Base-by-base conservation (phyloP, 2,113 vertebrate species). In the Glaucidium brasilianum region DNA sequence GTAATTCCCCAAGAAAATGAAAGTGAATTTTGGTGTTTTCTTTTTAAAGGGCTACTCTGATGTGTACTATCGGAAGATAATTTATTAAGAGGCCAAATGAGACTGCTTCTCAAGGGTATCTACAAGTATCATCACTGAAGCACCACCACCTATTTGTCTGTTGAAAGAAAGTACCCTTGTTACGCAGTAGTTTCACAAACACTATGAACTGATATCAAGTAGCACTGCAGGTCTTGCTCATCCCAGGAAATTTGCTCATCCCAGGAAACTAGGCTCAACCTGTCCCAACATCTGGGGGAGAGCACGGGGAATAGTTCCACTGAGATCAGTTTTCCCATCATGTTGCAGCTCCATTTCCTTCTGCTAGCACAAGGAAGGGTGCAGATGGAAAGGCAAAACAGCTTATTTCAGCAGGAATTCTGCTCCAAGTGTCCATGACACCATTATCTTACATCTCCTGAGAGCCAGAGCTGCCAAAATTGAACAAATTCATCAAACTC, bases 321-420 rank as follows among this genome's bases (percentile, higher is more conserved):
- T 1, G 1, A 18, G 15, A 75, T 8, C 9, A 18, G 39, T 73
- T 88, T 74, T 73, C 30, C 58, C 78, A 83, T 20, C 32, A 29
- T 3, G 2, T 5, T 5, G 14, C 29, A 39, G n/a, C 8, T 23
- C 14, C 0, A 0, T 39, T 79, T 63, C 67, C 71, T 85, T 75
- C 52, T 39, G 12, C 30, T 29, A n/a, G 69, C 14, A 41, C 39
- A 75, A 39, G 43, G 59, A 50, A 67, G 29, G 41, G 16, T 30
- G 23, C 45, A 55, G 53, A 23, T 0, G 27, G 25, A 81, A 64
- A 87, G 56, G 34, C 26, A 60, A 41, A 77, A 5, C n/a, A 22
- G 29, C 17, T 73, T 76, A 19, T 37, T 66, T 25, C 43, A 66
- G 43, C 64, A 71, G 52, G 16, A 79, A 62, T 15, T 77, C 47